A percentile compares a stretch with the other conserved stretches of the same genome.
These are phyloP conservation scores for Pseudomugil gertrudae DNA, from an alignment of 2,797 vertebrate genomes.

Conservation along the genomic window DNA sequence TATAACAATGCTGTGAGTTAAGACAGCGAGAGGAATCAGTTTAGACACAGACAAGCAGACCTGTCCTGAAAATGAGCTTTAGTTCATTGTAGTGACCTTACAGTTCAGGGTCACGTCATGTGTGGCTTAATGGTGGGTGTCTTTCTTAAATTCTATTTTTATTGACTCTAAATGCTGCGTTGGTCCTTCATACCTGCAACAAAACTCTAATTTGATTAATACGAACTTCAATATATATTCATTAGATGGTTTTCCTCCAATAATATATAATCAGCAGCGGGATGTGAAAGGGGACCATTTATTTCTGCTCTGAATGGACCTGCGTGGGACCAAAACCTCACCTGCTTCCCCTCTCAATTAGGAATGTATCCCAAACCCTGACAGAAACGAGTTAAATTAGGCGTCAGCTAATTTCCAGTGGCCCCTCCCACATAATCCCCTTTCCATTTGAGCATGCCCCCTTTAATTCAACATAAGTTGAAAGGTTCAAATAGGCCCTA, in stretches of 20 bases:
- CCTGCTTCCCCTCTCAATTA: constrained; percentile 99
- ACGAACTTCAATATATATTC: constrained; percentile 96
- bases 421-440: constrained; percentile 92
- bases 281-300: constrained; percentile 93
- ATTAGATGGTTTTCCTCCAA: constrained; percentile 91
- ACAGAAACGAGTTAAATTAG: constrained; percentile 99
- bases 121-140: constrained; percentile 65
- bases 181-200: constrained; percentile 92
- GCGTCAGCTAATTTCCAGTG: constrained; percentile 96
- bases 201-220: constrained; percentile 95
- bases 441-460: constrained; percentile 89
- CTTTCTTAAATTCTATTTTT: constrained; percentile 82
- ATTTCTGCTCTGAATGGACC: constrained; percentile 92
- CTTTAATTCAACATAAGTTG: constrained; percentile 97
- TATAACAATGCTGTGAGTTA: too few species aligned
- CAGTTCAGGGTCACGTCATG: constrained; percentile 77
- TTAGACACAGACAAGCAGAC: constrained; percentile 13
- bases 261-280: constrained; percentile 93
- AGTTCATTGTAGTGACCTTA: constrained; percentile 37
- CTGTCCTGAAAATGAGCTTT: constrained; percentile 17
- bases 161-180: constrained; percentile 81
- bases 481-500: constrained; percentile 98
- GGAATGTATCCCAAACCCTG: constrained; percentile 98
- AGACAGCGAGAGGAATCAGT: background rate
- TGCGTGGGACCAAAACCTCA: constrained; percentile 95